Conservation (phyloP, 1,140 invertebrate species). For the Stegodyphus dumicola region DNA sequence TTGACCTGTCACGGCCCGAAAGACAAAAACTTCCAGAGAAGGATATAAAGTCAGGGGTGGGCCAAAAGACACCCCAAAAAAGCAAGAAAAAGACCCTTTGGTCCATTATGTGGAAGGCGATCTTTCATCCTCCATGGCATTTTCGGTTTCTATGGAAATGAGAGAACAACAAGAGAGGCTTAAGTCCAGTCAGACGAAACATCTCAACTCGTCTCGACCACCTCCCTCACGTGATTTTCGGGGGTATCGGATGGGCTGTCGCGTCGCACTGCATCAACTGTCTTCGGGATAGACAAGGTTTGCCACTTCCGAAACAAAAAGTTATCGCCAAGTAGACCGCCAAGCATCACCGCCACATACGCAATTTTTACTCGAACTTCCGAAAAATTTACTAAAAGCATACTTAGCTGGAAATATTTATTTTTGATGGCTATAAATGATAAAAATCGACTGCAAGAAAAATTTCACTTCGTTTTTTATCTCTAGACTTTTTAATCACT, state of each 20-base stretch:
- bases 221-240: slow-evolving; percentile 43
- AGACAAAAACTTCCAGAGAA: slow-evolving; percentile 37
- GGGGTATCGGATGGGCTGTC: slow-evolving; percentile 52
- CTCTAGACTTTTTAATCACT: too few relatives aligned
- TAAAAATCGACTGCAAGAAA: too few relatives aligned
- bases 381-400: too few relatives aligned
- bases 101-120: slow-evolving; percentile 60
- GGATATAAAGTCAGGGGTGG: slow-evolving; percentile 48
- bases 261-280: slow-evolving; percentile 34
- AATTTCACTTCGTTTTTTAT: too few relatives aligned
- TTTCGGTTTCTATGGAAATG: slow-evolving; percentile 61
- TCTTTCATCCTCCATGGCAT: slow-evolving; percentile 55
- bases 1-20: slow-evolving; percentile 52
- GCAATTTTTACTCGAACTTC: too few relatives aligned
- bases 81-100: slow-evolving; percentile 16
- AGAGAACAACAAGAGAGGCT: slow-evolving; percentile 58
- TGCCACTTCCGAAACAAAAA: neutral
- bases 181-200: slow-evolving; percentile 61
- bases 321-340: too few relatives aligned
- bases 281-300: neutral
- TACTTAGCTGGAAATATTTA: too few relatives aligned
- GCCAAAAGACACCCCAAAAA: slow-evolving; percentile 9
- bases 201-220: slow-evolving; percentile 52
- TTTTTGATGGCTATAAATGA: too few relatives aligned
- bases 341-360: too few relatives aligned